Percentiles rank a stretch among this genome's conserved stretches.
phyloP scores from a whole-genome alignment of 2,888 invertebrate genomes.

The Panopea generosa region DNA sequence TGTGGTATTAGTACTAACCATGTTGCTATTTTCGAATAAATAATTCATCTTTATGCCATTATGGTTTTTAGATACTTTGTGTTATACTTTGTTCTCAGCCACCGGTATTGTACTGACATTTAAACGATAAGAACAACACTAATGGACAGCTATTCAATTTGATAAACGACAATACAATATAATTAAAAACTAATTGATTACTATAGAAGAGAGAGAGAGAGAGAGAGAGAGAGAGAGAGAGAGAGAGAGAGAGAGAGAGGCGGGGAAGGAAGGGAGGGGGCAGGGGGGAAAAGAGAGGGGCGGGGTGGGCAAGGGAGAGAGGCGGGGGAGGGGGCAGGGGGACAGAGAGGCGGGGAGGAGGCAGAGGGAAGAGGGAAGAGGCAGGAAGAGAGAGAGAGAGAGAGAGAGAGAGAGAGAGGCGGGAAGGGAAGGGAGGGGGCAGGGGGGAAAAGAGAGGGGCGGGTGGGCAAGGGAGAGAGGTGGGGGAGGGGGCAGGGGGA shows the following conservation, averaged over 20 bases:
- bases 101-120: too few relatives aligned
- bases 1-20: too few relatives aligned
- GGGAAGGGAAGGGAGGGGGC: background rate
- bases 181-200: too few relatives aligned
- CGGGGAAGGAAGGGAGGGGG: background rate
- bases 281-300: background rate
- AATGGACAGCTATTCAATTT: too few relatives aligned
- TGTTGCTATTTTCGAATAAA: too few relatives aligned
- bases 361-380: background rate
- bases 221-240: conserved; percentile 15
- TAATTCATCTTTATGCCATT: too few relatives aligned
- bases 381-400: background rate
- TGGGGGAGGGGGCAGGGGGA: background rate
- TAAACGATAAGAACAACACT: too few relatives aligned
- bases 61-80: too few relatives aligned
- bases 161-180: too few relatives aligned
- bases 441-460: background rate
- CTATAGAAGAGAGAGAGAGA: conserved; percentile 11
- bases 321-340: background rate
- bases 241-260: conserved; percentile 7
- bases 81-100: too few relatives aligned
- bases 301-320: too few relatives aligned
- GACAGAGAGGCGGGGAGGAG: background rate
- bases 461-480: background rate
- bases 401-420: too few relatives aligned